Base-by-base conservation (phyloP, 2,888 invertebrate species). In the Callinectes sapidus region DNA sequence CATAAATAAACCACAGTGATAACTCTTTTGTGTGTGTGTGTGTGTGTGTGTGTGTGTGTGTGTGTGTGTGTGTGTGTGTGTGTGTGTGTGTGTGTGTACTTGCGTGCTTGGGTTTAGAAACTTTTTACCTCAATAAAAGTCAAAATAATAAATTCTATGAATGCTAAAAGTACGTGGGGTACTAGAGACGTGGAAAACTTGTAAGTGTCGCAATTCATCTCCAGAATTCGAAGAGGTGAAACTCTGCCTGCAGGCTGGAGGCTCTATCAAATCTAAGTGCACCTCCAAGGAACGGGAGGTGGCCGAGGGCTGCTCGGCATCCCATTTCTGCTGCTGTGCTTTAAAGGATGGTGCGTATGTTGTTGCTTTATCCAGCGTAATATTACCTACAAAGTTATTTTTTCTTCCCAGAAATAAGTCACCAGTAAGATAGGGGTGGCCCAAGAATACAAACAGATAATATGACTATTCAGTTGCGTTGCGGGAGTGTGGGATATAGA, bases 211-310 rank as follows among this genome's bases (percentile, higher is more conserved):
- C 28, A 71, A 10, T 71, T 0, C 71, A 28, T n/a, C 71, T 1
- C 28, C 71, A 81, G 81, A 81, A 35, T 81, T 81, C 35, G 81
- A 32, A 14, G 81, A 81, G 81, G 81, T 81, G 81, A 35, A 81
- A 18, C 13, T 3, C 14, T 81, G 81, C 6, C 13, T 81, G 16
- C 32, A 81, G 35, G 81, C 81, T 1, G 81, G 81, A 18, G 81
- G 81, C 35, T 81, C 81, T 2, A 81, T 81, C 81, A 81, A 81
- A 35, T 14, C 81, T 1, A 81, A 81, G 35, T 81, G 81, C 35
- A 81, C 35, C 35, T 81, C 81, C 81, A 81, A 6, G 16, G 81
- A 81, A 18, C 13, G 32, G 16, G 35, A 35, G 18, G 81, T 81
- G 81, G 81, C 81, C 35, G 81, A 2, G 14, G 35, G 35, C 32